phyloP scores from a whole-genome alignment of 2,888 invertebrate species.

The Drosophila colorata region DNA sequence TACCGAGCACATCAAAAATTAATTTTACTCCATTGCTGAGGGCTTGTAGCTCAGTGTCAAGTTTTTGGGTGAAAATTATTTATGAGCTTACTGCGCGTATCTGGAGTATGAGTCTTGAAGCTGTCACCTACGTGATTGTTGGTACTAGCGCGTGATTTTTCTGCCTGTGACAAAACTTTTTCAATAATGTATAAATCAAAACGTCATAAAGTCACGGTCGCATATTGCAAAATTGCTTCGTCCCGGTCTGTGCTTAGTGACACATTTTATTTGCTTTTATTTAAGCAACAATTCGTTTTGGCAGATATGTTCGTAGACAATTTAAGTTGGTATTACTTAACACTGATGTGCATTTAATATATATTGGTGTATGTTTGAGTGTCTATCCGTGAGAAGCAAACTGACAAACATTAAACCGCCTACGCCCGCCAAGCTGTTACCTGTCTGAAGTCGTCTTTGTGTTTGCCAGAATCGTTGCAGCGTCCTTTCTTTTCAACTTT shows the following conservation, averaged over 20 bases:
- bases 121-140: conserved; percentile 74
- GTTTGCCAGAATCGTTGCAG: conserved; percentile 36
- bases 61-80: conserved; percentile 73
- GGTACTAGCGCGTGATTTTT: conserved; percentile 62
- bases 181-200: conserved; percentile 84
- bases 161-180: conserved; percentile 70
- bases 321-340: conserved; percentile 68
- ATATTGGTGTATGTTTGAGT: conserved; percentile 36
- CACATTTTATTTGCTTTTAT: conserved; percentile 49
- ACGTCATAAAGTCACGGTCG: conserved; percentile 81
- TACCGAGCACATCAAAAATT: conserved; percentile 73
- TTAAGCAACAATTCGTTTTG: conserved; percentile 47
- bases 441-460: conserved; percentile 59
- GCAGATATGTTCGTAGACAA: conserved; percentile 61
- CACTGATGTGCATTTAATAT: conserved; percentile 75
- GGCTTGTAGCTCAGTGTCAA: conserved; percentile 39
- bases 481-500: conserved; percentile 25
- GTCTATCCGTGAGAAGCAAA: conserved; percentile 14
- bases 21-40: conserved; percentile 68
- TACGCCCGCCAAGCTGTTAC: conserved; percentile 68
- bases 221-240: conserved; percentile 36
- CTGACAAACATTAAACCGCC: conserved; percentile 28
- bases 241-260: conserved; percentile 10
- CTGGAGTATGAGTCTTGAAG: conserved; percentile 29
- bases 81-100: conserved; percentile 63